Evolutionary conservation across 2,113 vertebrate genomes (phyloP), one percentile per base, ranked within the genome.

Genomic region (Leuciscus idus): DNA sequence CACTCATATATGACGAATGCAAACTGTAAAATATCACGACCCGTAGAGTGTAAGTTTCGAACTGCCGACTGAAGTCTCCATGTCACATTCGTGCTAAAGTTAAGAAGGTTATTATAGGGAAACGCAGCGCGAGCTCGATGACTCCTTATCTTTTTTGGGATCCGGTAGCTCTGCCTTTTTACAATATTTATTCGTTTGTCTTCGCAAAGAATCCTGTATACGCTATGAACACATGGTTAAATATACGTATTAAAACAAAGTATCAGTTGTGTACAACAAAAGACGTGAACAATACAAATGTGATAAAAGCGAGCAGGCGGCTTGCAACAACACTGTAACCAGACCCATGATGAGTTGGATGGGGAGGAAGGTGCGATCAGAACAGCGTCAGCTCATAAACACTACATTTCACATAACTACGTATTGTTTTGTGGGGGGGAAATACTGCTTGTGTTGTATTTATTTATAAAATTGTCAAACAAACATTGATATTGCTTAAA

Each of bases 71-170:
- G 26, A 39, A 39, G 30, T 83, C 68, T 68, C 13, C 23, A 43
- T 84, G 30, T 84, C 12, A 43, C 23, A 3, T 59, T 59, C 7
- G 30, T 36, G 17, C 0, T 50, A 57, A 43, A 72, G 64, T 83
- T 83, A 43, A 6, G 33, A 23, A 15, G 59, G 80, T 82, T 13
- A 72, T 73, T 39, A 23, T 12, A 43, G 66, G 50, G 46, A 83
- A 64, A 86, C 85, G 85, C 73, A 52, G 46, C 68, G 19, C 50
- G 70, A 57, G 46, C 85, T 82, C 39, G 55, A 46, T 66, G 70
- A 66, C 70, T 86, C 77, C n/a, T 83, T 83, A 82, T 76, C 80
- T 68, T 43, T 43, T 52, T 68, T 83, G 61, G 80, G 55, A 83
- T 76, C 43, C 70, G 15, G 57, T 76, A 19, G 26, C 66, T 48